Evolutionary conservation across 2,113 vertebrate species (phyloP), one percentile per base, ranked within the genome.

Genomic region (Grus americana): DNA sequence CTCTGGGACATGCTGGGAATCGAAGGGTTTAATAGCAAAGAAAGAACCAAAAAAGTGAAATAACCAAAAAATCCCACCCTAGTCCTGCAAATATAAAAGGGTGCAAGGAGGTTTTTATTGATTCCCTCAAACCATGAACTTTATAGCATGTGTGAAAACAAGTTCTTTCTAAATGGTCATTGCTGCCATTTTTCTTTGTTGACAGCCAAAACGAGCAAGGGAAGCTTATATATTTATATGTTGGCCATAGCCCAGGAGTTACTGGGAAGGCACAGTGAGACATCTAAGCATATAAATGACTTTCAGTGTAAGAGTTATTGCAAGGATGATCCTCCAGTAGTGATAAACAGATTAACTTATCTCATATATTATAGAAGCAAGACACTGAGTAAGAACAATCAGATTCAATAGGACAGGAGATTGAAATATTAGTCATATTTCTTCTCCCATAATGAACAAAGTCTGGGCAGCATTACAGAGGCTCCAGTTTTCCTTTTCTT

Each of bases 321-420:
- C 86, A 86, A 74, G 59, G 61, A 68, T 92, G 66, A 74, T 90
- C 61, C 66, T 92, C n/a, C 76, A 83, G 55, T 42, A 68, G 59
- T 83, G 90, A 92, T 86, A 92, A 95, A 92, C 71, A 87, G 82
- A 95, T 86, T 83, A 86, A 44, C n/a, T 82, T 92, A 73, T 92
- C 76, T 92, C 76, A 58, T 86, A 54, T 68, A 74, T 86, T 86
- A 79, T 30, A 63, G 44, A 73, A 92, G 66, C 44, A 73, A 87
- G 76, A 54, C 93, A 92, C 54, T 68, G 81, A 86, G 55, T 86
- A 90, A 68, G 81, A 95, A 65, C 76, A 79, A 82, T 52, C 54
- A 68, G 70, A 90, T 90, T 86, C 81, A 58, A 2, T 18, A 62
- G 55, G 38, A 54, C 59, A 63, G 44, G 42, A 90, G 76, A 79